These are phyloP conservation scores for Anthopleura sola DNA, from an alignment of 64 coral and sea anemone genomes.

Conservation along the genomic window DNA sequence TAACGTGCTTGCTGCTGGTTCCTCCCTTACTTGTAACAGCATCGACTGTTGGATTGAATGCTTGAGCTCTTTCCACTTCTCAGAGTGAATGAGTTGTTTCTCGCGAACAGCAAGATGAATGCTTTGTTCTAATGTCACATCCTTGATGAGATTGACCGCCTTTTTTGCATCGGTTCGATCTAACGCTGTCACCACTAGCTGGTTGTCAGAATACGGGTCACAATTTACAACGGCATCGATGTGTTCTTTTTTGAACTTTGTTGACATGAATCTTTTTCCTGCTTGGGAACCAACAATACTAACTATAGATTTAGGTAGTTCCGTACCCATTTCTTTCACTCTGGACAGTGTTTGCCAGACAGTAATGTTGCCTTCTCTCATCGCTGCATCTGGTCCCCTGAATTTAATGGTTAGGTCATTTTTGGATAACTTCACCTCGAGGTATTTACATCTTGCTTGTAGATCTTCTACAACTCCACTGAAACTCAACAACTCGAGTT, in stretches of 20 bases:
- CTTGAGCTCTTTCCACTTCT: slow-evolving; percentile 42
- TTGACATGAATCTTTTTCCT: slow-evolving; percentile 9
- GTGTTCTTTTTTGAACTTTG: slow-evolving; percentile 7
- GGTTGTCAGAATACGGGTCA: slow-evolving; percentile 1
- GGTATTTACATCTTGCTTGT: background rate
- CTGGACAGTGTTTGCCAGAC: slow-evolving; percentile 24
- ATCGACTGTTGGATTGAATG: background rate
- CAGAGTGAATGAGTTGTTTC: background rate
- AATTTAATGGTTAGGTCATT: background rate
- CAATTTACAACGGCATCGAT: background rate
- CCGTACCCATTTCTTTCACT: slow-evolving; percentile 7
- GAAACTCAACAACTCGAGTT: background rate
- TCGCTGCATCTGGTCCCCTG: slow-evolving; percentile 8
- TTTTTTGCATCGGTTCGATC: slow-evolving; percentile 19
- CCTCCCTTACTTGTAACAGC: background rate
- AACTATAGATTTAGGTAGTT: slow-evolving; percentile 25
- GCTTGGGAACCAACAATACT: slow-evolving; percentile 12
- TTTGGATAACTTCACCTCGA: background rate
- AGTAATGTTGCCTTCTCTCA: slow-evolving; percentile 2
- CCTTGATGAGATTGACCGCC: slow-evolving; percentile 31
- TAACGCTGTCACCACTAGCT: slow-evolving; percentile 36
- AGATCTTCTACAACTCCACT: slow-evolving; percentile 1
- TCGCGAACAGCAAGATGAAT: slow-evolving; percentile 35
- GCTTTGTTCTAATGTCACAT: slow-evolving; percentile 27
- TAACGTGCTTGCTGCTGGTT: slow-evolving; percentile 16